Base-by-base conservation (phyloP, 2,888 invertebrate species). In the Dimorphilus gyrociliatus region DNA sequence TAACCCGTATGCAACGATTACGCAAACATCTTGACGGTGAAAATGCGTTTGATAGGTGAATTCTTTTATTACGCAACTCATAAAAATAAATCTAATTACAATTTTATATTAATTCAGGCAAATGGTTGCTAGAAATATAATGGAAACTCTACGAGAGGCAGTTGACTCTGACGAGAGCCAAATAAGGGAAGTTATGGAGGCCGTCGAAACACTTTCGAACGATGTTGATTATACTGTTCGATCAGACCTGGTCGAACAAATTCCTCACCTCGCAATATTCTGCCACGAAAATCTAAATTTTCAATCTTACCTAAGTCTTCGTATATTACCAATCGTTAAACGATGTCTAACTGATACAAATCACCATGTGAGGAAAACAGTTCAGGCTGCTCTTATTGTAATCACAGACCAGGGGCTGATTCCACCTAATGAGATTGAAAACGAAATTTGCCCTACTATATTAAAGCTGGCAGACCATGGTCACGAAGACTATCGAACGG, bases 391-490 rank as follows among this genome's bases (percentile, higher is more conserved):
- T 6, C 59, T 78, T 19, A 53, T 75, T 39, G 65, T 70, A 23
- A 57, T 78, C 25, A 62, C 77, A 46, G 74, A 77, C 51, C 71
- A 73, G 38, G 70, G 69, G 30, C 65, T 75, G n/a, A n/a, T n/a
- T n/a, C n/a, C n/a, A n/a, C n/a, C n/a, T n/a, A n/a, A n/a, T n/a
- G n/a, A n/a, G n/a, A n/a, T n/a, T n/a, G n/a, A n/a, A n/a, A n/a
- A n/a, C n/a, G n/a, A n/a, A n/a, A n/a, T n/a, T n/a, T n/a, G n/a
- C n/a, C n/a, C n/a, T n/a, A n/a, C n/a, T n/a, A n/a, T n/a, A n/a
- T n/a, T n/a, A n/a, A n/a, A n/a, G n/a, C n/a, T n/a, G n/a, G n/a
- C n/a, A n/a, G n/a, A n/a, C n/a, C n/a, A n/a, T n/a, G n/a, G n/a
- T n/a, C n/a, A n/a, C n/a, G 65, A 68, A 36, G 72, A 75, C 42